Conservation (phyloP, 2,888 invertebrate genomes). For the Balanococcus diminutus region DNA sequence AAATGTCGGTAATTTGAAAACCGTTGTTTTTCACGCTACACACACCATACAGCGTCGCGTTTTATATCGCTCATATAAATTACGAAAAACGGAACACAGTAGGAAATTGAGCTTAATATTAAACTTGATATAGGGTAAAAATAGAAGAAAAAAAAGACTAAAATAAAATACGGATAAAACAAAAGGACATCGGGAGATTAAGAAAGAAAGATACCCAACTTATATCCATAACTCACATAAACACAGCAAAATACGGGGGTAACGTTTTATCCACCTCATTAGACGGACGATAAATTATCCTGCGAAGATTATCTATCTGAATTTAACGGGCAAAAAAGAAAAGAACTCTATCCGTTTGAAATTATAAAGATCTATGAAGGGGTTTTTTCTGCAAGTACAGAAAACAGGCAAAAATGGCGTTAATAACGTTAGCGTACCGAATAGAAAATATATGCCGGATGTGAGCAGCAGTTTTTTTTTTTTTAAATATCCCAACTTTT, state of each 20-base stretch:
- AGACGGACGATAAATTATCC: conserved; percentile 51
- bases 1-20: conserved; percentile 46
- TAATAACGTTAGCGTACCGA: conserved; percentile 19
- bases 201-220: conserved; percentile 51
- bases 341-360: conserved; percentile 52
- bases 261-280: conserved; percentile 51
- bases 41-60: conserved; percentile 13
- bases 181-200: conserved; percentile 52
- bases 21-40: conserved; percentile 50
- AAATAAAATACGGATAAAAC: conserved; percentile 38
- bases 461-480: conserved; percentile 6
- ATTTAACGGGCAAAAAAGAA: conserved; percentile 45
- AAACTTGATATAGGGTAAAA: conserved; percentile 49
- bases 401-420: conserved; percentile 34
- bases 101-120: conserved; percentile 52
- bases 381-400: conserved; percentile 7
- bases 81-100: conserved; percentile 31
- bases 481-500: conserved; percentile 21
- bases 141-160: conserved; percentile 24
- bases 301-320: conserved; percentile 47
- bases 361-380: conserved; percentile 47
- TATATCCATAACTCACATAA: conserved; percentile 51
- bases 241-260: conserved; percentile 45
- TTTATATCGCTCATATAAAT: conserved; percentile 46
- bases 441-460: conserved; percentile 29